Conservation (phyloP, 2,113 vertebrate species). For the Dipodomys ordii region DNA sequence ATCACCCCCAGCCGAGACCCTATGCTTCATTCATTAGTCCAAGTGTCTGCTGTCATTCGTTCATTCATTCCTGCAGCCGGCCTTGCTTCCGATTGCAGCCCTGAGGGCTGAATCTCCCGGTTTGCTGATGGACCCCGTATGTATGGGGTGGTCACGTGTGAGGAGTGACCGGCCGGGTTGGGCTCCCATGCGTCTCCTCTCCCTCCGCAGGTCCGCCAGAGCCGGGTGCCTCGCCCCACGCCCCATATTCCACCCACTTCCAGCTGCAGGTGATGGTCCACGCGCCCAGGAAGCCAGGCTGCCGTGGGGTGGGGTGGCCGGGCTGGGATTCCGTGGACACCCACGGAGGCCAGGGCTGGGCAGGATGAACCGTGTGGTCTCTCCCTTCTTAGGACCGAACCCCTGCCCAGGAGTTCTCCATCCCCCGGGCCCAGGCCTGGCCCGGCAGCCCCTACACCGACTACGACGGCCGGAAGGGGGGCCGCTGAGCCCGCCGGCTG, state of each 20-base stretch:
- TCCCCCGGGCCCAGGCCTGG: conserved; percentile 56
- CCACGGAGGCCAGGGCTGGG: neutral
- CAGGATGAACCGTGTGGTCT: neutral
- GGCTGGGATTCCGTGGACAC: neutral
- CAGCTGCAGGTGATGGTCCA: conserved; percentile 84
- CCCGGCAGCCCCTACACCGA: conserved; percentile 74
- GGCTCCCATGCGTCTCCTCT: neutral
- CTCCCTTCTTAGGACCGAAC: conserved; percentile 61
- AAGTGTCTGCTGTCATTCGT: no score
- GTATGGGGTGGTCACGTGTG: no score
- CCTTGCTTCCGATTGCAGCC: no score
- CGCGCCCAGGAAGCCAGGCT: no score
- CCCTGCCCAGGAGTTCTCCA: conserved; percentile 71
- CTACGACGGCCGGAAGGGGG: conserved; percentile 71
- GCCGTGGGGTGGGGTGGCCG: neutral
- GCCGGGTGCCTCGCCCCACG: conserved; percentile 53
- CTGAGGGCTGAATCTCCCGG: no score
- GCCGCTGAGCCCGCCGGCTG: conserved; percentile 38
- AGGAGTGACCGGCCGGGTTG: neutral
- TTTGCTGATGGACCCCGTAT: no score
- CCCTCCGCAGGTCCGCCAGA: conserved; percentile 59
- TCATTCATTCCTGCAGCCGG: no score
- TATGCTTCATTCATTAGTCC: no score
- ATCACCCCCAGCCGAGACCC: no score
- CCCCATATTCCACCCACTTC: conserved; percentile 84